A percentile compares a stretch with the other conserved stretches of the same genome.
Conservation (phyloP, 1,140 invertebrate genomes). For the Drosophila ananassae region DNA sequence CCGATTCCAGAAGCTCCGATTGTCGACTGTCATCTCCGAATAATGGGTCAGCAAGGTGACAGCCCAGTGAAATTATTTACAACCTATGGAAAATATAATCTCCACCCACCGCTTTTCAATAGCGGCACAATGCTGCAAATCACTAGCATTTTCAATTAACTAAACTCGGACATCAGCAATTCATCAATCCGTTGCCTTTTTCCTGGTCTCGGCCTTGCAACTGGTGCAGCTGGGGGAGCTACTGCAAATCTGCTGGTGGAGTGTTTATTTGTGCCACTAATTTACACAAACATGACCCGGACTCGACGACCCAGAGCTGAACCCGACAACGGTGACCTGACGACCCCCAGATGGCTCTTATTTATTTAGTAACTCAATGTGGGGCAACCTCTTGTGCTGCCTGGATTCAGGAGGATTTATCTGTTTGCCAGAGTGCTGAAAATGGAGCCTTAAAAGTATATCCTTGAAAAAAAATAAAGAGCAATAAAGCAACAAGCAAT, state of each 20-base stretch:
- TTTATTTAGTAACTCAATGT: constrained; percentile 65
- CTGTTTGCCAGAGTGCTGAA: constrained; percentile 45
- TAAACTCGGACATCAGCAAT: constrained; percentile 20
- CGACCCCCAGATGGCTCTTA: constrained; percentile 45
- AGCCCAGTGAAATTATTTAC: constrained; percentile 16
- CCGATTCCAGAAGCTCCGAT: constrained; percentile 29
- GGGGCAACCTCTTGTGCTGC: constrained; percentile 17
- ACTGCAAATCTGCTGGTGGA: constrained; percentile 12
- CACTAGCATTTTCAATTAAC: constrained; percentile 51
- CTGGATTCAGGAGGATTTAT: constrained; percentile 41
- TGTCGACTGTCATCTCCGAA: constrained; percentile 48
- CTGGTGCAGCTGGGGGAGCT: constrained; percentile 18
- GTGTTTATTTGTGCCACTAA: constrained; percentile 51
- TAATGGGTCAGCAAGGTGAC: constrained; percentile 43
- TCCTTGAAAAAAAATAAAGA: constrained; percentile 23
- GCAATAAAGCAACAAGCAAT: constrained; percentile 17
- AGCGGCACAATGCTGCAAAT: constrained; percentile 19
- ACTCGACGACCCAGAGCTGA: constrained; percentile 6
- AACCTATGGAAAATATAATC: background rate
- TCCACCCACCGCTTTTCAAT: background rate
- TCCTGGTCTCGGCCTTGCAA: constrained; percentile 20
- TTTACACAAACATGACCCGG: constrained; percentile 60
- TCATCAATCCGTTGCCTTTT: constrained; percentile 33
- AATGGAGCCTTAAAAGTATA: constrained; percentile 16
- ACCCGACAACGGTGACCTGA: constrained; percentile 17